These are phyloP conservation scores for Drosophila subsilvestris DNA, from an alignment of 2,888 invertebrate genomes.

Conservation along the genomic window DNA sequence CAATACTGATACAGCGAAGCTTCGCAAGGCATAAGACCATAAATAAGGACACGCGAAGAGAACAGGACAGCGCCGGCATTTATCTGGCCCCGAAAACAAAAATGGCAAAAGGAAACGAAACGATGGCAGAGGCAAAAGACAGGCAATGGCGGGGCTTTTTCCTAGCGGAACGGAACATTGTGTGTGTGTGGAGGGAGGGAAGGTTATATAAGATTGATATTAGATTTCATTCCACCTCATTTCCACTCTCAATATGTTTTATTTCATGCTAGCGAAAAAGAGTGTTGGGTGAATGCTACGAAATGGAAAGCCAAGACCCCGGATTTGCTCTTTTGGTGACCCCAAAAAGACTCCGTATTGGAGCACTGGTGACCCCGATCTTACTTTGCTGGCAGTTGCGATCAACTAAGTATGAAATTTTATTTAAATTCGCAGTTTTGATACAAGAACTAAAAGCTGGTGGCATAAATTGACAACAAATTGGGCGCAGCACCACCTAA, in stretches of 20 bases:
- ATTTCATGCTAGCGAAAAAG: not conserved
- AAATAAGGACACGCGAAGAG: conserved; percentile 61
- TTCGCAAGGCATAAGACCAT: conserved; percentile 52
- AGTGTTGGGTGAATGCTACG: not conserved
- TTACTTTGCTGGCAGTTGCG: not conserved
- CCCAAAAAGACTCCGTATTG: too few species aligned
- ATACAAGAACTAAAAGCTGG: conserved; percentile 22
- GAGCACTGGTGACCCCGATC: not conserved
- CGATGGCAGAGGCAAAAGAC: not conserved
- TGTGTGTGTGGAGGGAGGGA: not conserved
- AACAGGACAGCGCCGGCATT: conserved; percentile 19
- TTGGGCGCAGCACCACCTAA: conserved; percentile 9
- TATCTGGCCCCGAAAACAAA: conserved; percentile 25
- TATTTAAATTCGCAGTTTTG: not conserved
- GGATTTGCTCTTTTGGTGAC: too few species aligned
- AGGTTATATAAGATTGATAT: conserved; percentile 36
- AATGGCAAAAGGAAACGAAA: not conserved
- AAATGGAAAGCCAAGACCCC: not conserved
- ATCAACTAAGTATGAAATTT: not conserved
- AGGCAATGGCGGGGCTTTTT: not conserved
- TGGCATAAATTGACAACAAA: conserved; percentile 58
- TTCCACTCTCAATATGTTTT: conserved; percentile 16
- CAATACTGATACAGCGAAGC: conserved; percentile 5
- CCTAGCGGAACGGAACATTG: not conserved
- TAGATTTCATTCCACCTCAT: conserved; percentile 33